Conservation (phyloP, 2,888 invertebrate genomes). For the Volucella inflata region DNA sequence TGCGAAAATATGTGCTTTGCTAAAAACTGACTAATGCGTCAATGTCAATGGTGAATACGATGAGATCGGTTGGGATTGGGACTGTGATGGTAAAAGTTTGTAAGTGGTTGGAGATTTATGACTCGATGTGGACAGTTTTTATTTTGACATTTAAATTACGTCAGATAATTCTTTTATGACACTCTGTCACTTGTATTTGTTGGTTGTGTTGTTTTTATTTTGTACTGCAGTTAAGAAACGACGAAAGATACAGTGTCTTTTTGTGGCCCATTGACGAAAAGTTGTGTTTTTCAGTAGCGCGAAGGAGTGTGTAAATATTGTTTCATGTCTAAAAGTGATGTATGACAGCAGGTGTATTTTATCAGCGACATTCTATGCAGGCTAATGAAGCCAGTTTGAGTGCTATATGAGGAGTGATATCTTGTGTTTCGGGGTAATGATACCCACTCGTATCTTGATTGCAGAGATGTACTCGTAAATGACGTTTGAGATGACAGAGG, state of each 20-base stretch:
- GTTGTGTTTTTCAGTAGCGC: conserved; percentile 45
- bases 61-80: conserved; percentile 38
- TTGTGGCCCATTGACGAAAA: conserved; percentile 43
- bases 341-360: conserved; percentile 69
- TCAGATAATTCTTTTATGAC: conserved; percentile 74
- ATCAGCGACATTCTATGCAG: conserved; percentile 64
- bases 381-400: conserved; percentile 33
- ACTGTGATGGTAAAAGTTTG: conserved; percentile 10
- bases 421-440: conserved; percentile 19
- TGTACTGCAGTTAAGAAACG: conserved; percentile 22
- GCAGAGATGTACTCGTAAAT: conserved; percentile 24
- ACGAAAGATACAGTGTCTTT: conserved; percentile 55
- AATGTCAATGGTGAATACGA: conserved; percentile 39
- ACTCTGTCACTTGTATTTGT: conserved; percentile 58
- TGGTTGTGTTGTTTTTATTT: conserved; percentile 26
- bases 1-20: conserved; percentile 63
- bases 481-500: conserved; percentile 64
- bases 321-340: conserved; percentile 55
- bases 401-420: not conserved
- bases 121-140: conserved; percentile 71
- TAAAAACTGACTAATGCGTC: conserved; percentile 63
- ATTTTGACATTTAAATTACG: conserved; percentile 75
- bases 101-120: conserved; percentile 59
- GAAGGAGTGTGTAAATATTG: conserved; percentile 61
- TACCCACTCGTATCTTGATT: conserved; percentile 29